Evolutionary conservation across 1,140 invertebrate species (phyloP).

Genomic region (Copidosoma floridanum): DNA sequence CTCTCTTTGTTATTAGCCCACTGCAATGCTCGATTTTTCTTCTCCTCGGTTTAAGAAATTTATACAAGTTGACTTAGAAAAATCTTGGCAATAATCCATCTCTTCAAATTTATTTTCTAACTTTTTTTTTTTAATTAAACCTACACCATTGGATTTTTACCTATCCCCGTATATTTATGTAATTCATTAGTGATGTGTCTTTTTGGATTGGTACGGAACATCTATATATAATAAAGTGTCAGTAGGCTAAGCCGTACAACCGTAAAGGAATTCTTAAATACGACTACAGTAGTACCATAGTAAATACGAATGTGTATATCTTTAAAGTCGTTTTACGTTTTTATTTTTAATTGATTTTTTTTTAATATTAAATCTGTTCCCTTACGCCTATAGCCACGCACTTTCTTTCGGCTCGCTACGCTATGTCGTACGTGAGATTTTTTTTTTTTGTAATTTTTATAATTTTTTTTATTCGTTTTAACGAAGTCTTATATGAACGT

Average conservation of each 20-base stretch:
- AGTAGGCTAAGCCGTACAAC: constrained; percentile 1
- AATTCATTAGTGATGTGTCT: constrained; percentile 3
- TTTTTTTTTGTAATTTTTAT: neutral
- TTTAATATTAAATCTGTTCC: no score
- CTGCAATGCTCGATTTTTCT: neutral
- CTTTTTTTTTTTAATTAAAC: neutral
- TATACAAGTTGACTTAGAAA: constrained; percentile 8
- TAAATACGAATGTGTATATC: constrained; percentile 17
- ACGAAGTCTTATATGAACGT: constrained; percentile 19
- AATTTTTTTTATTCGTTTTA: constrained; percentile 7
- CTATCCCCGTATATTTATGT: neutral
- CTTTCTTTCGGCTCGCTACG: neutral
- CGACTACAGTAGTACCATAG: constrained; percentile 14
- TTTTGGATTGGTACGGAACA: constrained; percentile 27
- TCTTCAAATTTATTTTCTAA: neutral
- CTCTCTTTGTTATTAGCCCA: neutral
- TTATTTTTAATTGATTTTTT: neutral
- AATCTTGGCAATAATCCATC: neutral
- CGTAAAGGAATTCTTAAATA: constrained; percentile 12
- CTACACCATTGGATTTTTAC: no score
- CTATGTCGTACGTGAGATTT: neutral
- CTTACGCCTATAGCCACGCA: neutral
- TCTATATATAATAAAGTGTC: constrained; percentile 4
- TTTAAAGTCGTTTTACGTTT: neutral
- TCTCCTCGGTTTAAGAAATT: neutral